Conservation (phyloP, 2,797 vertebrate species). For the Darevskia mixta region DNA sequence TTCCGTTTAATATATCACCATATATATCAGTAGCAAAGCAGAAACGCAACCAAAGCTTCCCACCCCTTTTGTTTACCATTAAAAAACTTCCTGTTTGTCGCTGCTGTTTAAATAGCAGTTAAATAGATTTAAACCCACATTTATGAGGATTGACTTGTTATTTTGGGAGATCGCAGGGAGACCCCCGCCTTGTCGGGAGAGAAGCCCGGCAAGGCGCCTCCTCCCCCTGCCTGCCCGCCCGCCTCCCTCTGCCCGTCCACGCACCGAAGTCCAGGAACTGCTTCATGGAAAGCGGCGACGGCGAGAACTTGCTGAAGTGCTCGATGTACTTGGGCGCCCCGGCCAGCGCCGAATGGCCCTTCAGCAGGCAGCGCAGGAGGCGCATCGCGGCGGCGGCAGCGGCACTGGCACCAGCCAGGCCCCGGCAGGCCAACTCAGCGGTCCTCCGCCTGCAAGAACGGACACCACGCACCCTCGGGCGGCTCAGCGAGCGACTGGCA, state of each 20-base stretch:
- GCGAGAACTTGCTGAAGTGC: conserved; percentile 96
- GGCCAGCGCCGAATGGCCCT: conserved; percentile 87
- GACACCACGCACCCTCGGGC: neutral
- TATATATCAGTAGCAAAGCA: too few relatives aligned
- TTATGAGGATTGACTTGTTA: too few relatives aligned
- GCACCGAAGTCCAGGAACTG: conserved; percentile 94
- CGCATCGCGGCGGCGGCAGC: conserved; percentile 83
- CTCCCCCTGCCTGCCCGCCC: neutral
- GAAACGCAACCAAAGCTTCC: too few relatives aligned
- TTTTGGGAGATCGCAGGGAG: too few relatives aligned
- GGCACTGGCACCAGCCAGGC: neutral
- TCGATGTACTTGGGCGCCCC: conserved; percentile 92
- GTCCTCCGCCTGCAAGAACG: too few relatives aligned
- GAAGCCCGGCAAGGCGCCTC: neutral
- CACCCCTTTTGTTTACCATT: too few relatives aligned
- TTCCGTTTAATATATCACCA: too few relatives aligned
- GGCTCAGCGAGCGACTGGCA: too few relatives aligned
- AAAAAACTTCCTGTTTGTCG: too few relatives aligned
- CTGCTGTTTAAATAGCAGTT: too few relatives aligned
- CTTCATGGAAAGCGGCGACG: conserved; percentile 96
- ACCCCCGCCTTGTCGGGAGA: too few relatives aligned
- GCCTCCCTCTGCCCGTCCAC: neutral
- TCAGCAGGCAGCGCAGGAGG: conserved; percentile 89
- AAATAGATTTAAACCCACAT: too few relatives aligned
- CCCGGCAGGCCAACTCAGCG: neutral